Percentiles rank a stretch among this genome's conserved stretches.
Evolutionary conservation across 2,888 invertebrate species (phyloP).

Genomic region (Calephelis perditalis): DNA sequence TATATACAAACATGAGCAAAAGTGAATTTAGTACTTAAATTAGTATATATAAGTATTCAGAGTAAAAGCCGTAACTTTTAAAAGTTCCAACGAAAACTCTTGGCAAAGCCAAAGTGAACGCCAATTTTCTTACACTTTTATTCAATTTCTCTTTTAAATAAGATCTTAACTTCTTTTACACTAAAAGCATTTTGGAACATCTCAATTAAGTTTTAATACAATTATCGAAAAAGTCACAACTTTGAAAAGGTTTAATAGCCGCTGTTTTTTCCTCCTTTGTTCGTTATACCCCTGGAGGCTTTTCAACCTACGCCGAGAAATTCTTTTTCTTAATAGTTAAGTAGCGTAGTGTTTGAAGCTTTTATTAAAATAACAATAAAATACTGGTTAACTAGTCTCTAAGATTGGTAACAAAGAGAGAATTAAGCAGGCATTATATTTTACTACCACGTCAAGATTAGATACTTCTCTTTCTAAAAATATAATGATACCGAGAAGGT

Average conservation of each 20-base stretch:
- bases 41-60: not conserved
- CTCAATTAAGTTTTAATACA: constrained; percentile 49
- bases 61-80: constrained; percentile 4
- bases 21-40: not conserved
- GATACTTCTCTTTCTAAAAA: too few species aligned
- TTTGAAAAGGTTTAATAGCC: constrained; percentile 7
- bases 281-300: not conserved
- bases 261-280: constrained; percentile 4
- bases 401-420: too few species aligned
- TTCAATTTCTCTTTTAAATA: constrained; percentile 12
- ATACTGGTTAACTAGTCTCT: too few species aligned
- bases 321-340: not conserved
- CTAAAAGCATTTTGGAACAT: constrained; percentile 65
- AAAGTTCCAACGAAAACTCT: not conserved
- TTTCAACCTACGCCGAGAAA: not conserved
- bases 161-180: constrained; percentile 42
- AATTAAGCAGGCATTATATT: too few species aligned
- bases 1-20: not conserved
- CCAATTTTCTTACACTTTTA: constrained; percentile 7
- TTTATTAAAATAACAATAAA: too few species aligned
- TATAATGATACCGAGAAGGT: too few species aligned
- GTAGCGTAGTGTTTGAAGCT: too few species aligned
- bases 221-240: constrained; percentile 11
- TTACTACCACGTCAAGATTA: too few species aligned
- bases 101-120: not conserved